phyloP scores from a whole-genome alignment of 2,113 vertebrate species.

The Labeo catla region DNA sequence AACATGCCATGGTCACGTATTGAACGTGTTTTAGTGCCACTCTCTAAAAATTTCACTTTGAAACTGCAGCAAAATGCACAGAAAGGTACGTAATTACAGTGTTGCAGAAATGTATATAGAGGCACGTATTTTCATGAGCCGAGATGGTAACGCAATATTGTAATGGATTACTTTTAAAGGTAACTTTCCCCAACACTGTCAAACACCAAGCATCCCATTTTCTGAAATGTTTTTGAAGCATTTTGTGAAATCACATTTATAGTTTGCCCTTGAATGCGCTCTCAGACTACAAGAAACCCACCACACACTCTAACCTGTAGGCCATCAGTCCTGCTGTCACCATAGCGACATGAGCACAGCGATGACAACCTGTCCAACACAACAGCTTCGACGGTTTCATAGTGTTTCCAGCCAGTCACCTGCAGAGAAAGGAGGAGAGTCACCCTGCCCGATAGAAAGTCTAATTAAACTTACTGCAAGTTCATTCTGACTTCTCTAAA shows the following conservation, averaged over 20 bases:
- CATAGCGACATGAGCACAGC: slow-evolving; percentile 33
- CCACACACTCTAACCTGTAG: slow-evolving; percentile 28
- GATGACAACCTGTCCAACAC: slow-evolving; percentile 31
- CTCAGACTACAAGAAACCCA: background rate
- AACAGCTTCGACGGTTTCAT: slow-evolving; percentile 29
- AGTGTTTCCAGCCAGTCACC: slow-evolving; percentile 27
- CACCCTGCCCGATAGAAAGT: slow-evolving; percentile 24
- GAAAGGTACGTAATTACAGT: too few species aligned
- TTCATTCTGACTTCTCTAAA: slow-evolving; percentile 26
- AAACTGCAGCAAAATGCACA: too few species aligned
- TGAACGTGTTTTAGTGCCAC: too few species aligned
- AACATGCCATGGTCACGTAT: too few species aligned
- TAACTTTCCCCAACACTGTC: too few species aligned
- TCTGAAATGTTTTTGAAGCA: background rate
- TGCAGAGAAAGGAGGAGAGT: slow-evolving; percentile 42
- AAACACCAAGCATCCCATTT: background rate
- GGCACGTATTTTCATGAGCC: too few species aligned
- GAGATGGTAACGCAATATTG: too few species aligned
- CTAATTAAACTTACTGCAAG: slow-evolving; percentile 28
- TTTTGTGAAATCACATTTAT: background rate
- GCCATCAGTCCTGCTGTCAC: slow-evolving; percentile 43
- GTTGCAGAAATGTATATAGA: too few species aligned
- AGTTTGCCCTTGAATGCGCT: background rate
- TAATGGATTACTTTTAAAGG: too few species aligned
- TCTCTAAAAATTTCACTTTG: too few species aligned